Evolutionary conservation across 2,113 vertebrate species (phyloP).

Genomic region (Tauraco erythrolophus): DNA sequence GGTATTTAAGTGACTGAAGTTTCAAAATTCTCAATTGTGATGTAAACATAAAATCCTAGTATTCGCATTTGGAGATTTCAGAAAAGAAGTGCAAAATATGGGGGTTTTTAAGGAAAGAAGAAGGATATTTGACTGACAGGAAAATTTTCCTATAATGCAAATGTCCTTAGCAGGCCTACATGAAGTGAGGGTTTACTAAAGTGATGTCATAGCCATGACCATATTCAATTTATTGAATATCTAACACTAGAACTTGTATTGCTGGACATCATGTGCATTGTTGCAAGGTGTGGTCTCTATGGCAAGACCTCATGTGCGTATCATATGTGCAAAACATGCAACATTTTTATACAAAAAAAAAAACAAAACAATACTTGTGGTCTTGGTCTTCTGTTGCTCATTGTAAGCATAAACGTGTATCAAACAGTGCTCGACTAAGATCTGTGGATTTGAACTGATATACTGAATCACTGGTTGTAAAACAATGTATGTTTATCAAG

Average conservation of each 20-base stretch:
- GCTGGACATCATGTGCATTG: background rate
- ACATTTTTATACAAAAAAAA: background rate
- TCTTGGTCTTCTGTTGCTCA: background rate
- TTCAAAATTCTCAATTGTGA: background rate
- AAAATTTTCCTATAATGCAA: background rate
- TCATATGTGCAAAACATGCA: background rate
- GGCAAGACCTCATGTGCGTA: background rate
- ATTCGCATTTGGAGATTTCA: background rate
- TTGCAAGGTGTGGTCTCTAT: background rate
- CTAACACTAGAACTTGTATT: background rate
- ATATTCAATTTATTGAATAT: background rate
- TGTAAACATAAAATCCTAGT: background rate
- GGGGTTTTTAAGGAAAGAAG: background rate
- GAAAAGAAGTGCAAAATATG: background rate
- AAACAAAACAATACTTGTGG: background rate
- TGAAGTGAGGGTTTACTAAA: background rate
- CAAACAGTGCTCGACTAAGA: background rate
- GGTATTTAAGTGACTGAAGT: background rate
- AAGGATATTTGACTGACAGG: background rate
- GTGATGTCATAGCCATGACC: background rate
- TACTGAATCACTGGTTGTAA: background rate
- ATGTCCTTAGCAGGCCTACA: background rate
- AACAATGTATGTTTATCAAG: background rate
- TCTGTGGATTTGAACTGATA: background rate
- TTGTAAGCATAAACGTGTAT: background rate